Percentiles rank a stretch among this genome's conserved stretches.
Evolutionary conservation across 2,888 invertebrate species (phyloP).

Genomic region (Ophion slaviceki): DNA sequence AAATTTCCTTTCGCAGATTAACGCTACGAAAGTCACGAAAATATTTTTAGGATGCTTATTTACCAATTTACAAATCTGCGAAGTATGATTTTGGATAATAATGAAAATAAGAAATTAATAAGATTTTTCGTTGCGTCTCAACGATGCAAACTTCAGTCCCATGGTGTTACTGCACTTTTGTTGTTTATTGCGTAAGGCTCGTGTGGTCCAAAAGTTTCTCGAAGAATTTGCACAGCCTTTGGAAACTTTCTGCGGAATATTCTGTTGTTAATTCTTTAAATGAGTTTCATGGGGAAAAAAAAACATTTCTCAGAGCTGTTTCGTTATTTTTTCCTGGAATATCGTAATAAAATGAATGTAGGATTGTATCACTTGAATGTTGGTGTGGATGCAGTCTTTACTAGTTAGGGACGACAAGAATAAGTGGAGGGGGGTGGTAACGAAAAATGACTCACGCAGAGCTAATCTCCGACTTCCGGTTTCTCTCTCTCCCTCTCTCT

Average conservation of each 20-base stretch:
- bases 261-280: too few species aligned
- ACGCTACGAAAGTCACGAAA: too few species aligned
- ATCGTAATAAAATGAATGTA: not conserved
- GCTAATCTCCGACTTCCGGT: slow-evolving; percentile 59
- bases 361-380: not conserved
- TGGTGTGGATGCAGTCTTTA: too few species aligned
- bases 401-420: not conserved
- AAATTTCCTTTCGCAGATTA: too few species aligned
- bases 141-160: not conserved
- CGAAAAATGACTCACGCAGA: slow-evolving; percentile 50
- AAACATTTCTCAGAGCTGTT: not conserved
- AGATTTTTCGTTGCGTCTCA: not conserved
- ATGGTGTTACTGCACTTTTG: slow-evolving; percentile 1
- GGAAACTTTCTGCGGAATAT: too few species aligned
- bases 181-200: not conserved
- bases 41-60: too few species aligned
- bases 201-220: not conserved
- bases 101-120: too few species aligned
- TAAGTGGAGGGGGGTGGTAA: slow-evolving; percentile 10
- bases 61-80: too few species aligned
- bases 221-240: too few species aligned
- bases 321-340: not conserved
- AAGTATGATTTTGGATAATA: too few species aligned
- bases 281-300: too few species aligned
- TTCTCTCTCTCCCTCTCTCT: slow-evolving; percentile 50